Evolutionary conservation across 2,888 invertebrate genomes (phyloP), one percentile per base, ranked within the genome.

Genomic region (Chrysolina oricalcia): DNA sequence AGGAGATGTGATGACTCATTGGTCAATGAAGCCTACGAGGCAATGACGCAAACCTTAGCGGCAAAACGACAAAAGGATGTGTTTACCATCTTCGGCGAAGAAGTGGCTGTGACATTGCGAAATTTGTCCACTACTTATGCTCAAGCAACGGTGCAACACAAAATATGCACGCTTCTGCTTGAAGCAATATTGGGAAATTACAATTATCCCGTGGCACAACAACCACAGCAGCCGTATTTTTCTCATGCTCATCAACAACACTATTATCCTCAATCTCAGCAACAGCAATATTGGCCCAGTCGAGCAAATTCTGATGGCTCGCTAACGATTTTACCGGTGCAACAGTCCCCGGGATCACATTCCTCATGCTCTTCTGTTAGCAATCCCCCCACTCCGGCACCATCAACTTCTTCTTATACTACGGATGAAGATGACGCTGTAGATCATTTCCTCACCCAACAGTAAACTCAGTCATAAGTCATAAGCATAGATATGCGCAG

Each of bases 291-390:
- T 73, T 73, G 27, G 68, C 35, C 67, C 67, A 67, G 27, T 67
- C 21, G 27, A 65, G 56, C 72, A 17, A 72, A 72, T 72, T 72
- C 46, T n/a, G 62, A 67, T 72, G 72, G 43, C 72, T 67, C 56
- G 53, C 66, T 67, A 72, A 72, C 72, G 67, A 72, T 72, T 72
- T 72, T 56, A 72, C 72, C 72, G 72, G 21, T 35, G 66, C 66
- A 72, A 43, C 43, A 43, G 66, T 65, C 53, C 53, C 72, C 66
- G 72, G 53, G 66, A 72, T 72, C n/a, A n/a, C n/a, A 66, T 72
- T 72, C 56, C 50, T 72, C 50, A 72, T 65, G 67, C 67, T 56
- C 66, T 67, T 72, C 67, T 72, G 17, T 70, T 27, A 66, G 50
- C 46, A 65, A 70, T 66, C 59, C 59, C 40, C 66, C 27, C 43